Conservation (phyloP, 30 jellyfish, hydroid and myxozoan species). For the Chrysaora quinquecirrha region DNA sequence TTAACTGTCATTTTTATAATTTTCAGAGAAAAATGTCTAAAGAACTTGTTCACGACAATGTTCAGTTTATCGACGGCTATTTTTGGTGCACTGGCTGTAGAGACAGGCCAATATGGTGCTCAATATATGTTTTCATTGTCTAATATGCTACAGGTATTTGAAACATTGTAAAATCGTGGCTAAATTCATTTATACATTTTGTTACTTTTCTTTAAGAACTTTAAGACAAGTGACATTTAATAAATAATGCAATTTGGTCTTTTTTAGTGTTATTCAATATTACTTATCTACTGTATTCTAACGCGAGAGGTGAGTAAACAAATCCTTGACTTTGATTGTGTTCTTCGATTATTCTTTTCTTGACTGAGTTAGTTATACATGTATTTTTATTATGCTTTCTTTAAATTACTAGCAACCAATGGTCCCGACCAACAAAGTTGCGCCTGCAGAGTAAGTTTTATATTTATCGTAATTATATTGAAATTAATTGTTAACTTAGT, state of each 20-base stretch:
- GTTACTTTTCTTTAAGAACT: too few species aligned
- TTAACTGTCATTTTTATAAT: too few species aligned
- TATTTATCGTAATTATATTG: too few species aligned
- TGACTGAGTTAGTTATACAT: too few species aligned
- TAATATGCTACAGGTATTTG: conserved; percentile 69
- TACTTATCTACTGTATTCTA: conserved; percentile 80
- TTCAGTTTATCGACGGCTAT: conserved; percentile 79
- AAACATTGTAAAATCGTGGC: too few species aligned
- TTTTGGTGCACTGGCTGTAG: conserved; percentile 86
- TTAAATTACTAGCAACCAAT: conserved; percentile 39
- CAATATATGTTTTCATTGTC: conserved; percentile 89
- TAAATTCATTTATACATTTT: too few species aligned
- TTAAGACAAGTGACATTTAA: too few species aligned
- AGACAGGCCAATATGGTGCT: conserved; percentile 68
- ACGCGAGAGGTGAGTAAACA: conserved; percentile 81
- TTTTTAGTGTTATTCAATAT: conserved; percentile 82
- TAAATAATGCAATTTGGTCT: neutral
- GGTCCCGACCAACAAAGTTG: conserved; percentile 68
- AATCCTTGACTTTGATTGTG: too few species aligned
- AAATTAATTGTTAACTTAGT: too few species aligned
- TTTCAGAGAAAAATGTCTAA: conserved; percentile 80
- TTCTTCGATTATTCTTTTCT: too few species aligned
- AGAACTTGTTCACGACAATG: conserved; percentile 79
- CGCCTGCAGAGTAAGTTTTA: conserved; percentile 42
- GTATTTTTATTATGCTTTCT: too few species aligned